Percentiles rank a stretch among this genome's conserved stretches.
phyloP scores from a whole-genome alignment of 2,113 vertebrate species.

The Porphyrio hochstetteri region DNA sequence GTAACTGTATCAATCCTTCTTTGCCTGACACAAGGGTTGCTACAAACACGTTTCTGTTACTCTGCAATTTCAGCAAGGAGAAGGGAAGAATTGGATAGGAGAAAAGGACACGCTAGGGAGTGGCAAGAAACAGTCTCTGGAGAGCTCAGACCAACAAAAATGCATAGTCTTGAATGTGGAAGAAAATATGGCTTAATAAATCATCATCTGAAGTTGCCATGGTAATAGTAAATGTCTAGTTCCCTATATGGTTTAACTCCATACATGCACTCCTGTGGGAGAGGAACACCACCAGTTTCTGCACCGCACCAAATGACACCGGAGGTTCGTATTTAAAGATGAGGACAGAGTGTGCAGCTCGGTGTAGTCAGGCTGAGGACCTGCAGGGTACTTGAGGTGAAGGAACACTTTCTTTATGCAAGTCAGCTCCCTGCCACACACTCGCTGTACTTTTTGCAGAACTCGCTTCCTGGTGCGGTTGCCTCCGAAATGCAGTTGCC shows the following conservation, averaged over 20 bases:
- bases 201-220: conserved; percentile 83
- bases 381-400: conserved; percentile 44
- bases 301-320: neutral
- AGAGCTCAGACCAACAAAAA: conserved; percentile 47
- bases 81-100: neutral
- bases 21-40: neutral
- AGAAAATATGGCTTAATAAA: conserved; percentile 83
- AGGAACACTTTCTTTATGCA: conserved; percentile 55
- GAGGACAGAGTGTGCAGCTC: conserved; percentile 47
- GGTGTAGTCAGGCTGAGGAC: neutral
- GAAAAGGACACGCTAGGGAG: neutral
- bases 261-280: conserved; percentile 70
- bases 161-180: conserved; percentile 60
- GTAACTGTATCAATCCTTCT: neutral
- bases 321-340: neutral
- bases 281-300: conserved; percentile 39
- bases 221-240: conserved; percentile 78
- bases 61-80: neutral
- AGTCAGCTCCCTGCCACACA: conserved; percentile 55
- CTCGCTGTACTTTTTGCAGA: conserved; percentile 57
- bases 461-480: conserved; percentile 50
- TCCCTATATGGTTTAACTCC: conserved; percentile 83
- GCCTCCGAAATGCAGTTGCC: conserved; percentile 49
- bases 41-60: neutral
- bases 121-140: neutral